phyloP scores from a whole-genome alignment of 2,888 invertebrate species.

The Cecidostiba fungosa region DNA sequence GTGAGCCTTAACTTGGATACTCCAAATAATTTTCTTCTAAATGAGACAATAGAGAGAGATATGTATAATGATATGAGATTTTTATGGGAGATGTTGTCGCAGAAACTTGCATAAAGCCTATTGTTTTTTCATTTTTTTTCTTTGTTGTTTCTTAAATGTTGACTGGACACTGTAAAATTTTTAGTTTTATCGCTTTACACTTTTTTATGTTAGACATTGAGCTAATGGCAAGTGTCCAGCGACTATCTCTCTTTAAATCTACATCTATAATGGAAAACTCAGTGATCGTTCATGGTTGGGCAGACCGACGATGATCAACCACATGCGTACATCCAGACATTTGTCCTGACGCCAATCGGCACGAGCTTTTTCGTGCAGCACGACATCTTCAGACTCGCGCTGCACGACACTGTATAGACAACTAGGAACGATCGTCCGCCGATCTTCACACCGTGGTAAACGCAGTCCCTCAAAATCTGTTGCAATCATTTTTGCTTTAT shows the following conservation, averaged over 20 bases:
- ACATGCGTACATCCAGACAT: constrained; percentile 96
- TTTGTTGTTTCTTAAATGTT: constrained; percentile 54
- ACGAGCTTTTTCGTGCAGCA: constrained; percentile 96
- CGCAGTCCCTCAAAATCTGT: constrained; percentile 66
- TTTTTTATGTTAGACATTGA: constrained; percentile 72
- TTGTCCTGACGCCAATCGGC: constrained; percentile 94
- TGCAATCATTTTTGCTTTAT: constrained; percentile 65
- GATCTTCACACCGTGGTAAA: constrained; percentile 75
- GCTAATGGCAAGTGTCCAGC: constrained; percentile 70
- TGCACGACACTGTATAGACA: constrained; percentile 88
- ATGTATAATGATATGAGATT: constrained; percentile 34
- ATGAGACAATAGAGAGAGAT: constrained; percentile 21
- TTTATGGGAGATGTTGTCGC: constrained; percentile 58
- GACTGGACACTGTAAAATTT: constrained; percentile 64
- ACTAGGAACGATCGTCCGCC: constrained; percentile 72
- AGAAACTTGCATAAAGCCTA: constrained; percentile 56
- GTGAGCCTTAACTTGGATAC: constrained; percentile 82
- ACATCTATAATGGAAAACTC: constrained; percentile 72
- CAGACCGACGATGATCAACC: constrained; percentile 98
- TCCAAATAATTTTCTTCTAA: constrained; percentile 41
- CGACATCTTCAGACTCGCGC: constrained; percentile 95
- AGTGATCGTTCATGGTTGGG: constrained; percentile 80
- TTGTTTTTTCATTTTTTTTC: constrained; percentile 21
- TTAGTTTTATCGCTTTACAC: constrained; percentile 68
- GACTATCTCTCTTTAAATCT: constrained; percentile 73